Evolutionary conservation across 2,797 vertebrate genomes (phyloP).

Genomic region (Danio choprae): DNA sequence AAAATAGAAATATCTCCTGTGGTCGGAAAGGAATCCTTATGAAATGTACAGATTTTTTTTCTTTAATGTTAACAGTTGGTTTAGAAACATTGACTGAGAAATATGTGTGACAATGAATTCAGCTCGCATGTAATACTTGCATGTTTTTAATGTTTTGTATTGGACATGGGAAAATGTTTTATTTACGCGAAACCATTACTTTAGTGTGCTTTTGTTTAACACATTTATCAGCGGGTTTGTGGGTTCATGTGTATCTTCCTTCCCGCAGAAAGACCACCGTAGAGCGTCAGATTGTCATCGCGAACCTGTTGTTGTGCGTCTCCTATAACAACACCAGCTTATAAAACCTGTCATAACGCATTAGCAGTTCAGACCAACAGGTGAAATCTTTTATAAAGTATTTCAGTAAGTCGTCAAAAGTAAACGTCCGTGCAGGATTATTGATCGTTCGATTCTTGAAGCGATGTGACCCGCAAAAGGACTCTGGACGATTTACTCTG

Average conservation of each 20-base stretch:
- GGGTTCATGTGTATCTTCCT: not conserved
- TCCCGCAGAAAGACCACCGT: not conserved
- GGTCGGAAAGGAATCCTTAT: not conserved
- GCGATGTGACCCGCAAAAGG: not conserved
- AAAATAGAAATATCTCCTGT: not conserved
- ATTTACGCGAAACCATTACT: not conserved
- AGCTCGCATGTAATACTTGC: not conserved
- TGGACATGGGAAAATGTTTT: not conserved
- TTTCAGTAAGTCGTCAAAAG: not conserved
- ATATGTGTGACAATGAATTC: not conserved
- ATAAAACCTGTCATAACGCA: not conserved
- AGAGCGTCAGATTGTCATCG: not conserved
- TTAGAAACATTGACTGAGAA: not conserved
- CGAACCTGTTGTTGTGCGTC: conserved; percentile 40
- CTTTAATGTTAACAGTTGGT: not conserved
- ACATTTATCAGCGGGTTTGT: no score
- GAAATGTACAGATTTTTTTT: no score
- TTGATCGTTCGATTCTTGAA: not conserved
- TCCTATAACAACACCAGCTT: conserved; percentile 45
- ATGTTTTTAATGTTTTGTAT: not conserved
- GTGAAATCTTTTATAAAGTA: not conserved
- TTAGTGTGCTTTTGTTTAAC: not conserved
- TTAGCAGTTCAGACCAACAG: no score
- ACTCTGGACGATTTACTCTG: not conserved
- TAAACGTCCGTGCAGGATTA: not conserved